phyloP scores from a whole-genome alignment of 2,113 vertebrate genomes.

The Zosterops borbonicus region DNA sequence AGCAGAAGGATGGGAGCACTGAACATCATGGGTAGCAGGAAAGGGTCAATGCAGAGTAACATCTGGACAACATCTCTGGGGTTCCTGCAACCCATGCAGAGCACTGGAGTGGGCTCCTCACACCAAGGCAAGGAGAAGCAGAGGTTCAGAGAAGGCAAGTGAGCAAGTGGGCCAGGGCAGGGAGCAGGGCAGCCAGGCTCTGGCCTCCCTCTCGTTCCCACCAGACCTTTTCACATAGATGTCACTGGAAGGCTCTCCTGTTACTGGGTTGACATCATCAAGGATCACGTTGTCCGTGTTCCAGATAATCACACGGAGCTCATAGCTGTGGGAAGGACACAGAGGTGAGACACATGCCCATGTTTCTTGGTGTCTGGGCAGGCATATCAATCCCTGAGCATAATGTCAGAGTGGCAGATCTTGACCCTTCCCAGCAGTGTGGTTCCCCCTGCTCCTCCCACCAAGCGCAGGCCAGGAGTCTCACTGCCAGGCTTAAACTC shows the following conservation, averaged over 20 bases:
- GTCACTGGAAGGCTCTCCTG: conserved; percentile 87
- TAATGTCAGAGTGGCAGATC: background rate
- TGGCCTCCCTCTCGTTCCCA: background rate
- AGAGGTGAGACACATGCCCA: background rate
- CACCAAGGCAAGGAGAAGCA: background rate
- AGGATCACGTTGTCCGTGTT: conserved; percentile 90
- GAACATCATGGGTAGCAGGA: background rate
- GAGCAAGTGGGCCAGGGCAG: background rate
- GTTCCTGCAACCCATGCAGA: background rate
- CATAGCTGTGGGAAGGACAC: conserved; percentile 76
- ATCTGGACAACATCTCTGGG: background rate
- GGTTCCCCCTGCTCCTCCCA: background rate
- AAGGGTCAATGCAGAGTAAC: background rate
- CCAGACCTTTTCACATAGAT: conserved; percentile 92
- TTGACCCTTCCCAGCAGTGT: background rate
- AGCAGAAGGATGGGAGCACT: background rate
- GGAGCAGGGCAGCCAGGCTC: background rate
- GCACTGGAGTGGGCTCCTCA: background rate
- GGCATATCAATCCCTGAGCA: background rate
- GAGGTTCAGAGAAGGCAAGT: background rate
- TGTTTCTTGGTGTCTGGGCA: background rate
- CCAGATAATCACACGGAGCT: conserved; percentile 92
- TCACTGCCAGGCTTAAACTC: background rate
- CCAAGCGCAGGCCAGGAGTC: background rate
- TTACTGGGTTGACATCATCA: conserved; percentile 91